Conservation (phyloP, 92 coral and sea anemone species). For the Porites evermanni region DNA sequence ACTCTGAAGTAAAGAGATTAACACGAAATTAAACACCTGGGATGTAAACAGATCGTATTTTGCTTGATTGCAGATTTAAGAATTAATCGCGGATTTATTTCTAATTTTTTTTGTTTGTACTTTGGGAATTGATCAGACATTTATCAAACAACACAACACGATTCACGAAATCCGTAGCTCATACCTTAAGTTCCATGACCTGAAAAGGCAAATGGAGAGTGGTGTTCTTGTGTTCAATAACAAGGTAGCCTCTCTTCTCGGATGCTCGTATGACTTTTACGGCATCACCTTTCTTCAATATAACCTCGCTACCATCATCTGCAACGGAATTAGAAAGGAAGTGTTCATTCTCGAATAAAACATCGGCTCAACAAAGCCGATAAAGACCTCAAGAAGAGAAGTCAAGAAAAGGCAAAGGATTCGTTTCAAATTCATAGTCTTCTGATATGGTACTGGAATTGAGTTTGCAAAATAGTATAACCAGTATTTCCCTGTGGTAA, state of each 20-base stretch:
- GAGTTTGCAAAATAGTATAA: no score
- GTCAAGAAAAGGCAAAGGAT: no score
- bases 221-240: conserved; percentile 75
- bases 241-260: conserved; percentile 87
- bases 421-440: no score
- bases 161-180: background rate
- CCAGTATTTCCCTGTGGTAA: no score
- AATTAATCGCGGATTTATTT: background rate
- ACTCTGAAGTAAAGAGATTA: no score
- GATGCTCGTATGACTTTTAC: conserved; percentile 91
- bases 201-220: conserved; percentile 81
- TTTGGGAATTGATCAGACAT: background rate
- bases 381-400: no score
- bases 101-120: background rate
- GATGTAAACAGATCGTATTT: background rate
- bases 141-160: background rate
- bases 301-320: conserved; percentile 67
- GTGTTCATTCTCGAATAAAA: background rate
- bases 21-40: background rate
- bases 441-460: no score
- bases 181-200: conserved; percentile 88
- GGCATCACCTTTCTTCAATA: conserved; percentile 83
- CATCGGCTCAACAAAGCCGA: background rate
- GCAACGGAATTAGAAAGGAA: background rate
- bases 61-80: background rate